Conservation (phyloP, 1,140 invertebrate genomes). For the Drosophila kepulauana region DNA sequence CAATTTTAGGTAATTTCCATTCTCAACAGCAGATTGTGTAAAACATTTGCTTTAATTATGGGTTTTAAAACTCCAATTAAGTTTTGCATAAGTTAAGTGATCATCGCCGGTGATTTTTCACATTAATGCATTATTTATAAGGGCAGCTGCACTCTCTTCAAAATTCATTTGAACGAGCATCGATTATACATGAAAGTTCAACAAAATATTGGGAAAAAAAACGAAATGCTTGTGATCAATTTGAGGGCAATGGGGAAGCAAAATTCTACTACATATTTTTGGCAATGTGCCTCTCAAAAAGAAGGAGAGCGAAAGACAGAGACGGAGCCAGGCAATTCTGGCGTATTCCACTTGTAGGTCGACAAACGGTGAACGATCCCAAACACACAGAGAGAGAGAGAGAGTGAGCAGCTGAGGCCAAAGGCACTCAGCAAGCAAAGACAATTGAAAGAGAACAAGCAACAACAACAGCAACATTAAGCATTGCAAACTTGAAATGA, state of each 20-base stretch:
- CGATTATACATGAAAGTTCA: neutral
- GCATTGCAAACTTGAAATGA: constrained; percentile 66
- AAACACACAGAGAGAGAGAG: constrained; percentile 13
- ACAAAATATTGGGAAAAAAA: constrained; percentile 1
- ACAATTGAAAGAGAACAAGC: neutral
- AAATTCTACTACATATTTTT: constrained; percentile 34
- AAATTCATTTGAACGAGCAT: neutral
- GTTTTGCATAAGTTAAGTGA: neutral
- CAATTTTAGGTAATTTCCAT: neutral
- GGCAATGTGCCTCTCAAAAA: constrained; percentile 14
- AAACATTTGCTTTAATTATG: no score
- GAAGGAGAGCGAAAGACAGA: neutral
- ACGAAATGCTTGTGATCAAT: neutral
- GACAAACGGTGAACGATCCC: constrained; percentile 39
- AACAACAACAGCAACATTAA: constrained; percentile 25
- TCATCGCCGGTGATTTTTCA: neutral
- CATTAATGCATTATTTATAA: neutral
- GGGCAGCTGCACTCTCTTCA: neutral
- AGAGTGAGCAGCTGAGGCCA: neutral
- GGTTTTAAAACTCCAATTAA: no score
- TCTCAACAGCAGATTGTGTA: no score
- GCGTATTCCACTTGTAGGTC: constrained; percentile 41
- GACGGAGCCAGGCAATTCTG: constrained; percentile 21
- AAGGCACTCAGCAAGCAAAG: neutral
- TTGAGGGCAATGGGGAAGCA: constrained; percentile 38